Base-by-base conservation (phyloP, 2,113 vertebrate species). In the Hymenochirus boettgeri region DNA sequence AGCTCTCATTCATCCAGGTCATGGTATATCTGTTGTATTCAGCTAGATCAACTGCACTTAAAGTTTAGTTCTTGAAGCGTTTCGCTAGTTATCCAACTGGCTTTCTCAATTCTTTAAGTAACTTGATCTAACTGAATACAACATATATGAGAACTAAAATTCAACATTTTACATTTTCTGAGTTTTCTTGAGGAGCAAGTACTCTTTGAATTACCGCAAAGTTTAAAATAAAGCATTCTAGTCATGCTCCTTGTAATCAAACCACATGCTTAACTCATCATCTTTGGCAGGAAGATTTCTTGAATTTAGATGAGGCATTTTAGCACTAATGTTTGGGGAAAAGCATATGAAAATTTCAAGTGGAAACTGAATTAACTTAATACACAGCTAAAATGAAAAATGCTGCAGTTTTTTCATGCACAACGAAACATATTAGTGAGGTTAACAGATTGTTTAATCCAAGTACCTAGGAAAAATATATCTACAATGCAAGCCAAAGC, bases 291-390 rank as follows among this genome's bases (percentile, higher is more conserved):
- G 33, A 60, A 69, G 65, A 69, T 35, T 59, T 60, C 65, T 69
- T 59, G 47, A 69, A 58, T 69, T 60, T 69, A 60, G 55, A 59
- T 60, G 56, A 69, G 65, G 59, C 57, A 69, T 69, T 59, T 67
- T 39, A 67, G 56, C 35, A 52, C 56, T 67, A 59, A 50, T 42
- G 26, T 33, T 33, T 50, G 45, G 48, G 54, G 33, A n/a, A 58
- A 66, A 66, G 31, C 23, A 53, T 66, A 58, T 57, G 29, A 66
- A 52, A 22, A 51, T 58, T 58, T 66, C 23, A 67, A 67, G 46
- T 58, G 46, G 26, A 67, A 66, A 65, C 54, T 35, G 22, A 65
- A 58, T 66, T 58, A 66, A 59, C 21, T 26, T 67, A 67, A 52
- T 59, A 59, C 45, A 39, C 46, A 52, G 62, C n/a, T 55, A 66